Conservation (phyloP, 2,113 vertebrate species). For the Rhea pennata region DNA sequence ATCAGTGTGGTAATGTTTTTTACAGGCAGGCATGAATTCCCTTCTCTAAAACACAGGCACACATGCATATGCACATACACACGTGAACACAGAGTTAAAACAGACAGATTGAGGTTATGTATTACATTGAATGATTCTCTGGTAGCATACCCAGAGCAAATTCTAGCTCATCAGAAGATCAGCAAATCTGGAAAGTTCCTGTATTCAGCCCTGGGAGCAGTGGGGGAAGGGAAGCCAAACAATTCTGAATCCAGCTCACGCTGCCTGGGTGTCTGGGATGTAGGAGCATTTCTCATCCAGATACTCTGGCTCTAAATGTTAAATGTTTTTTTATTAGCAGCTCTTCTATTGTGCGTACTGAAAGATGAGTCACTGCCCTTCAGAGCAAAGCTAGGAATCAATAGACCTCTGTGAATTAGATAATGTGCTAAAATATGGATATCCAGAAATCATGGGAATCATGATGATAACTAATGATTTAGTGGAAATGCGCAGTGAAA, state of each 20-base stretch:
- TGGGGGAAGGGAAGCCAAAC: not conserved
- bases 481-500: not conserved
- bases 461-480: not conserved
- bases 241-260: not conserved
- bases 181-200: fast-evolving
- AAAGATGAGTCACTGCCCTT: constrained; percentile 62
- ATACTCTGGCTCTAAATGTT: not conserved
- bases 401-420: constrained; percentile 2
- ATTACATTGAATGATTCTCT: fast-evolving
- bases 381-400: constrained; percentile 23
- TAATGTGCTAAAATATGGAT: not conserved
- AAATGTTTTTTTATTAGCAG: constrained; percentile 32
- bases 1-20: fast-evolving
- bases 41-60: not conserved
- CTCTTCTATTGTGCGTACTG: not conserved
- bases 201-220: fast-evolving
- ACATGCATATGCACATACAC: fast-evolving
- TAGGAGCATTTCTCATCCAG: not conserved
- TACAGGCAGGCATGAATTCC: not conserved
- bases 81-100: not conserved
- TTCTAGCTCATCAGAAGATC: not conserved
- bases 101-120: fast-evolving
- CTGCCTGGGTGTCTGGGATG: not conserved
- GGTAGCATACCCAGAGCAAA: too few species aligned
- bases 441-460: not conserved